A percentile compares a stretch with the other conserved stretches of the same genome.
These are phyloP conservation scores for Bothrops jararaca DNA, from an alignment of 2,113 vertebrate species.

Conservation along the genomic window DNA sequence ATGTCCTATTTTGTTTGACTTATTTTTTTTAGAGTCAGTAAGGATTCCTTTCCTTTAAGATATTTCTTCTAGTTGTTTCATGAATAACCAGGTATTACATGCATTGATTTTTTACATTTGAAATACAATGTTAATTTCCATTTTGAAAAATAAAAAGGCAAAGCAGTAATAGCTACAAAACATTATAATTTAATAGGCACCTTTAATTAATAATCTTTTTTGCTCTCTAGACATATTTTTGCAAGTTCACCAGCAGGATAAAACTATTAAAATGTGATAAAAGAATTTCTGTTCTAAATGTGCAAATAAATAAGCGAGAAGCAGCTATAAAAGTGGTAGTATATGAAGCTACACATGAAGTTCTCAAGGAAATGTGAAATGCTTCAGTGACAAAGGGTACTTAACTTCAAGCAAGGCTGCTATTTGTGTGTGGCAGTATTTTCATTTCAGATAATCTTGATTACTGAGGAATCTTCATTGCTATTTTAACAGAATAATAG, in stretches of 20 bases:
- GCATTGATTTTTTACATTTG: neutral
- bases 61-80: constrained; percentile 3
- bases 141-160: neutral
- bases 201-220: constrained; percentile 4
- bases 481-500: neutral
- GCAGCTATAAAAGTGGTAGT: neutral
- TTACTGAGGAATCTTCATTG: neutral
- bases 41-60: neutral
- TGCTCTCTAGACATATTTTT: neutral
- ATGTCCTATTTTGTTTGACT: neutral
- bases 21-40: neutral
- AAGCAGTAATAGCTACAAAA: neutral
- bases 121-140: constrained; percentile 2
- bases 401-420: neutral
- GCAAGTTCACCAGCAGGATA: neutral
- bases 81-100: neutral
- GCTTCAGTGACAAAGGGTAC: neutral
- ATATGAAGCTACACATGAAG: neutral
- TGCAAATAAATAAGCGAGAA: neutral
- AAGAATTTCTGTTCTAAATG: neutral
- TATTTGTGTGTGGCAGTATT: neutral
- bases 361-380: neutral
- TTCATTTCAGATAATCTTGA: neutral
- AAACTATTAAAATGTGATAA: constrained; percentile 10
- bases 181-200: constrained; percentile 16